phyloP scores from a whole-genome alignment of 2,113 vertebrate genomes.

The Cygnus atratus region DNA sequence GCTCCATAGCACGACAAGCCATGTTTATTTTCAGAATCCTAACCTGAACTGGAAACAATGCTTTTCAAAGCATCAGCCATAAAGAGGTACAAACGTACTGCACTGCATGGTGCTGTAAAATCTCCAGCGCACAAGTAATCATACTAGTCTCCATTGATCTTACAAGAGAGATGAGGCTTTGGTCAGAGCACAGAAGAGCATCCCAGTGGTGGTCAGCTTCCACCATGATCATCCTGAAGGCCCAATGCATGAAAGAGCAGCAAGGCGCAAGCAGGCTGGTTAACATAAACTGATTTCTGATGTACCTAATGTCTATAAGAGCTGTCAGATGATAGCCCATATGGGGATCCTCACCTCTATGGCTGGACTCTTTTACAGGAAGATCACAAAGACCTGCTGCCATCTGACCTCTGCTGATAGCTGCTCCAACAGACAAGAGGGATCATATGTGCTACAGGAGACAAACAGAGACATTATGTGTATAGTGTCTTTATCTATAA shows the following conservation, averaged over 20 bases:
- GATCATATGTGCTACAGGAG: background rate
- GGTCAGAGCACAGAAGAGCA: background rate
- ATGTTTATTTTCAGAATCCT: background rate
- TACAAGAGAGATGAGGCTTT: background rate
- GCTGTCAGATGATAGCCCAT: background rate
- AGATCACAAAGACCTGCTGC: background rate
- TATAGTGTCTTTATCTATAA: background rate
- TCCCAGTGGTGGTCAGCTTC: background rate
- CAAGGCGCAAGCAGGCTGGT: background rate
- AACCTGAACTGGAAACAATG: background rate
- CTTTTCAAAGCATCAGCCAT: background rate
- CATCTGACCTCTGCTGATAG: background rate
- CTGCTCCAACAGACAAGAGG: background rate
- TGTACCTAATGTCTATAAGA: background rate
- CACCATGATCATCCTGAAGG: background rate
- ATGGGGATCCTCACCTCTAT: background rate
- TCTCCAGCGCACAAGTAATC: background rate
- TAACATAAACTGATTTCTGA: background rate
- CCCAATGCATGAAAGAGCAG: no score
- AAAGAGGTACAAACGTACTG: background rate
- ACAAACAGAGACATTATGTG: background rate
- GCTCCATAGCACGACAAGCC: background rate
- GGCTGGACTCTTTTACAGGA: background rate
- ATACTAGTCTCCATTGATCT: no score
- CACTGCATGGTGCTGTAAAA: background rate